A percentile compares a stretch with the other conserved stretches of the same genome.
Conservation (phyloP, 2,888 invertebrate species). For the Drosophila demipolita region DNA sequence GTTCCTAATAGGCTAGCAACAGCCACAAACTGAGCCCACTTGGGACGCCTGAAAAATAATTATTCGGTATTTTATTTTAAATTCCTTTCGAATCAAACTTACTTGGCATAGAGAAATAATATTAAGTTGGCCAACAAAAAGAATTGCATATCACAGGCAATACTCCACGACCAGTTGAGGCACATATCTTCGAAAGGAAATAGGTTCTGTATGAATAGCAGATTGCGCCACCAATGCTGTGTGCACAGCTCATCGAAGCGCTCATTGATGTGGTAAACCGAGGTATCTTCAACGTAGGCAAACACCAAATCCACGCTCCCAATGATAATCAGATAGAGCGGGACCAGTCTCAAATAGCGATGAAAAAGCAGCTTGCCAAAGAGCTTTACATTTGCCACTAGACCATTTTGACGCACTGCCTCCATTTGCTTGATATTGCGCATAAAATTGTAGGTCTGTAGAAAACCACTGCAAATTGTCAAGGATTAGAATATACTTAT, state of each 20-base stretch:
- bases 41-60: conserved; percentile 72
- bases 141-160: conserved; percentile 85
- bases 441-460: conserved; percentile 84
- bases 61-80: not conserved
- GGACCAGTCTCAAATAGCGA: conserved; percentile 83
- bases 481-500: not conserved
- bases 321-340: conserved; percentile 82
- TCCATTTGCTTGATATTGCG: conserved; percentile 79
- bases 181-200: conserved; percentile 83
- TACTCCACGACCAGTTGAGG: conserved; percentile 85
- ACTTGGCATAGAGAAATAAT: conserved; percentile 84
- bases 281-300: conserved; percentile 84
- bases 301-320: conserved; percentile 83
- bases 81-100: conserved; percentile 28
- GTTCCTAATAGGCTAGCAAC: conserved; percentile 61
- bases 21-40: conserved; percentile 60
- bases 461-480: conserved; percentile 77
- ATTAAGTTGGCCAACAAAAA: conserved; percentile 82
- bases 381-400: conserved; percentile 74
- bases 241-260: conserved; percentile 83
- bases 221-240: conserved; percentile 85
- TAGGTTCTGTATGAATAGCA: conserved; percentile 84
- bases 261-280: conserved; percentile 84
- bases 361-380: conserved; percentile 82
- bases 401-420: conserved; percentile 71